Base-by-base conservation (phyloP, 2,797 vertebrate species). In the Hirundo rustica region DNA sequence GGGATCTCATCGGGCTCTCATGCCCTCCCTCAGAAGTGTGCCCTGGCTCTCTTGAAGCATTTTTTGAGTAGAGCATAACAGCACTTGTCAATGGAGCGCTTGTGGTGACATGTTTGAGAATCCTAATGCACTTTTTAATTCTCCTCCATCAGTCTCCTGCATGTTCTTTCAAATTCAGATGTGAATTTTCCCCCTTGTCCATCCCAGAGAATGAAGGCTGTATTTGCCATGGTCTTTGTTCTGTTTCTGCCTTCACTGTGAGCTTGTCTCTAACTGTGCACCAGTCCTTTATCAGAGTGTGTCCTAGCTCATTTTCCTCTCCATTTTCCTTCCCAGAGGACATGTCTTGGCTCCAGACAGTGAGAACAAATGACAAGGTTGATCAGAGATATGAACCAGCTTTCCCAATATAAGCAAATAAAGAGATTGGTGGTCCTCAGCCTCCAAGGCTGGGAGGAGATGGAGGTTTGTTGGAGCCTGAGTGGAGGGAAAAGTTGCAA, bases 21-120 rank as follows among this genome's bases (percentile, higher is more conserved):
- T 79, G 67, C 32, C 55, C 67, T 88, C 89, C 80, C 79, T 88
- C 82, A 51, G 61, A 61, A 95, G 53, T 38, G 64, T 90, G 75
- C 47, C 68, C 85, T 73, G 50, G 79, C 85, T 95, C 92, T 91
- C 60, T 93, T 85, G 72, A 90, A 97, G 93, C 72, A 50, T 84
- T 92, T 68, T 82, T 77, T 30, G 65, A 73, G 55, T 42, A 36
- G 75, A 91, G 36, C 25, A 5, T 78, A 89, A 36, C 68, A 77
- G 73, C 79, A 58, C 65, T 92, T 92, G 75, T 92, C 92, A 89
- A 77, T 68, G 79, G 53, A 96, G 68, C 76, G 84, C 85, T 92
- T 84, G 62, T 86, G 79, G 72, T 91, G 92, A 85, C 32, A 66
- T 14, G 32, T 77, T 75, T 54, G 60, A 89, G 66, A 83, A 87